A percentile compares a stretch with the other conserved stretches of the same genome.
phyloP scores from a whole-genome alignment of 2,797 vertebrate genomes.

The Florisuga fusca region DNA sequence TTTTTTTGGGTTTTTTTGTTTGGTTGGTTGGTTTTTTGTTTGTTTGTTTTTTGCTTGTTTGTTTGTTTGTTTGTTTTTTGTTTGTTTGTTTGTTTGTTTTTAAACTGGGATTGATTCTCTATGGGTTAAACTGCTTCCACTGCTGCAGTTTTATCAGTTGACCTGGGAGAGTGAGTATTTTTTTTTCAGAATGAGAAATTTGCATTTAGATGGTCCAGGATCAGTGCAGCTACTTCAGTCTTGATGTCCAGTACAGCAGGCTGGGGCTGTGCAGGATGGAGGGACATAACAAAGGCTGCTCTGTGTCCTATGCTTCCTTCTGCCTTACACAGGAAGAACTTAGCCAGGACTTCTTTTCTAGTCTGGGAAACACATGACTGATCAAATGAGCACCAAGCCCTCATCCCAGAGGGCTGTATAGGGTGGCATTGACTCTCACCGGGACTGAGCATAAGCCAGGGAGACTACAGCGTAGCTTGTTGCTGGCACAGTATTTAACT shows the following conservation, averaged over 20 bases:
- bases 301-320: background rate
- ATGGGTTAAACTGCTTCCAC: background rate
- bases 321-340: background rate
- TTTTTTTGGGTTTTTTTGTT: background rate
- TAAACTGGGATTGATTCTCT: background rate
- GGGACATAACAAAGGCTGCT: accelerated
- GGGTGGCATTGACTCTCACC: background rate
- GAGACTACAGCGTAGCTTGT: background rate
- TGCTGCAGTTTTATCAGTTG: background rate
- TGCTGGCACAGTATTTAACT: background rate
- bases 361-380: background rate
- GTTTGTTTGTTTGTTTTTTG: no score
- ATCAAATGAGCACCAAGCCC: background rate
- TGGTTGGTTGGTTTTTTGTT: no score
- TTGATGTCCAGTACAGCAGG: background rate
- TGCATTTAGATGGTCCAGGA: background rate
- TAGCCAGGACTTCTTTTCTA: background rate
- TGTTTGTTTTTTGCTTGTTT: no score
- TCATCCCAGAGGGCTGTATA: background rate
- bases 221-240: background rate
- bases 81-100: no score
- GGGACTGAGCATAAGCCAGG: background rate
- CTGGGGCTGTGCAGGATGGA: background rate
- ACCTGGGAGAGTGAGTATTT: background rate
- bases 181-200: background rate